Conservation (phyloP, 2,113 vertebrate genomes). For the Cygnus atratus region DNA sequence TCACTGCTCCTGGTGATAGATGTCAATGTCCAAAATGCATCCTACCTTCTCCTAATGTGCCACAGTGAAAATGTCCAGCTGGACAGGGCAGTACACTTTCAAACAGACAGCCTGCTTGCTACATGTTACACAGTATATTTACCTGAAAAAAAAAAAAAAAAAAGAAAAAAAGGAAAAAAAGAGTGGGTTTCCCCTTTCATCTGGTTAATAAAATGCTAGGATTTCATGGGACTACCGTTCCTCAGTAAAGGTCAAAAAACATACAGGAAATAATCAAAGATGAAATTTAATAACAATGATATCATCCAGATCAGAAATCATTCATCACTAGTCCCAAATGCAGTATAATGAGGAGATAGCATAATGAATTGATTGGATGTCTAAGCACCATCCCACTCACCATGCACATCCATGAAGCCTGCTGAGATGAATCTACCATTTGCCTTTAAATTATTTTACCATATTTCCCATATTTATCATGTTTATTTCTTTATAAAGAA, state of each 20-base stretch:
- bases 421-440: not conserved
- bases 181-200: not conserved
- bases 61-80: not conserved
- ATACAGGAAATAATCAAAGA: not conserved
- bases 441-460: not conserved
- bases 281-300: not conserved
- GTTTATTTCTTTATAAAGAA: not conserved
- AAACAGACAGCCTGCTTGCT: not conserved
- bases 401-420: not conserved
- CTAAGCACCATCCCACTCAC: not conserved
- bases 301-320: not conserved
- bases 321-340: not conserved
- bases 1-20: not conserved
- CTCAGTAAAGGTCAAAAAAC: not conserved
- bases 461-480: not conserved
- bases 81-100: not conserved
- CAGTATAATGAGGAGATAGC: not conserved
- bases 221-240: not conserved
- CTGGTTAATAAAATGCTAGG: not conserved
- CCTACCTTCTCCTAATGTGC: not conserved
- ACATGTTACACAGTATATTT: not conserved
- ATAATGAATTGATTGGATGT: not conserved
- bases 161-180: not conserved
- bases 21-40: not conserved
- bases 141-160: not conserved